phyloP scores from a whole-genome alignment of 1,140 invertebrate genomes.

The Chironomus striatipennis region DNA sequence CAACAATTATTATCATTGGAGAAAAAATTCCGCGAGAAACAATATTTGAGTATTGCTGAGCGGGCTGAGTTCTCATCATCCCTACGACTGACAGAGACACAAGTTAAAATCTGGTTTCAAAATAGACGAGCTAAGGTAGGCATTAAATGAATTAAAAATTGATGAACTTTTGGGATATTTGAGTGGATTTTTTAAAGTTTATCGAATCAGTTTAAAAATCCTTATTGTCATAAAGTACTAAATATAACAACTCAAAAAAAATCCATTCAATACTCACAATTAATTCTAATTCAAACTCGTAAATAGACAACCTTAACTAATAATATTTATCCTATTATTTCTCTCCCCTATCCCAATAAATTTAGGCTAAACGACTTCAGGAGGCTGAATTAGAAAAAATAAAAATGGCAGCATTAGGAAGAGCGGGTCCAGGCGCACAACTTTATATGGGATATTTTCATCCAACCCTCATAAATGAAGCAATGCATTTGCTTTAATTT shows the following conservation, averaged over 20 bases:
- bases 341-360: too few relatives aligned
- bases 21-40: slow-evolving; percentile 92
- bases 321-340: too few relatives aligned
- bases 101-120: slow-evolving; percentile 98
- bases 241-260: too few relatives aligned
- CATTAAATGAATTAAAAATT: background rate
- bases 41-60: slow-evolving; percentile 94
- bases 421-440: slow-evolving; percentile 34
- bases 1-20: slow-evolving; percentile 90
- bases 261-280: too few relatives aligned
- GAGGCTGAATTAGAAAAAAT: slow-evolving; percentile 89
- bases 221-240: too few relatives aligned
- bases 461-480: slow-evolving; percentile 35
- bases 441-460: slow-evolving; percentile 40
- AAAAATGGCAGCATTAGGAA: slow-evolving; percentile 61
- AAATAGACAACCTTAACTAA: too few relatives aligned
- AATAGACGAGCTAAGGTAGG: slow-evolving; percentile 76
- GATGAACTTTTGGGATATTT: too few relatives aligned
- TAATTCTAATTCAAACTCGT: too few relatives aligned
- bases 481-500: slow-evolving; percentile 22
- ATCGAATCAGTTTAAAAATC: too few relatives aligned
- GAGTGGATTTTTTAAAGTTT: too few relatives aligned
- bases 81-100: slow-evolving; percentile 89
- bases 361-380: slow-evolving; percentile 76
- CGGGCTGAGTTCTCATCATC: slow-evolving; percentile 92